Evolutionary conservation across 2,113 vertebrate genomes (phyloP), one percentile per base, ranked within the genome.

Genomic region (Saccopteryx bilineata): DNA sequence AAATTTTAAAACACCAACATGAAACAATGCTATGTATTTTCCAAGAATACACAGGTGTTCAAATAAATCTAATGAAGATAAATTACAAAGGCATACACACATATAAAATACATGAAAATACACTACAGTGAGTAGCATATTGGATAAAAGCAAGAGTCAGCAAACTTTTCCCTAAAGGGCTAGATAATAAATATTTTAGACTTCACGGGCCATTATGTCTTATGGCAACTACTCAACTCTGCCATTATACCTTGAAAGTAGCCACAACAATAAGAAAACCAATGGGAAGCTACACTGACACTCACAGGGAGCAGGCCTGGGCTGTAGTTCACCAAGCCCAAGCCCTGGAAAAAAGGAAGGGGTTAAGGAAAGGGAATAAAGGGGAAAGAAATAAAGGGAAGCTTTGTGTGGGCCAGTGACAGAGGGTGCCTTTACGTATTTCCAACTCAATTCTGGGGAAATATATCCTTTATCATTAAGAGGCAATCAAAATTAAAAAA

Each of bases 401-500:
- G 46, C 10, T 72, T 81, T 68, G 56, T 21, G 24, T 0, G 14
- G 61, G 74, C 50, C 65, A 88, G 5, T 26, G 60, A 72, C 21
- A 74, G 26, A 76, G 11, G 13, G 5, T 17, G 52, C 21, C 46
- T 17, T 58, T 14, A 76, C 71, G 26, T 48, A 83, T 75, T 56
- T 83, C 66, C 71, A 52, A 28, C 46, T 79, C 50, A 58, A 63
- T 61, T 71, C 61, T 15, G 18, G n/a, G 39, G 8, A 87, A 90
- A 94, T 78, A 56, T 63, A 76, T 80, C 18, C 24, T 83, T 91
- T 74, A 74, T 74, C 56, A 78, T 72, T 86, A 92, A 94, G 63
- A 90, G 28, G 33, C 46, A 69, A 5, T 14, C 10, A 85, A 1
- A 17, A 28, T n/a, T n/a, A 61, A 14, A 63, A 56, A 18, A 10